Base-by-base conservation (phyloP, 1,140 invertebrate species). In the Drosophila pallidifrons region DNA sequence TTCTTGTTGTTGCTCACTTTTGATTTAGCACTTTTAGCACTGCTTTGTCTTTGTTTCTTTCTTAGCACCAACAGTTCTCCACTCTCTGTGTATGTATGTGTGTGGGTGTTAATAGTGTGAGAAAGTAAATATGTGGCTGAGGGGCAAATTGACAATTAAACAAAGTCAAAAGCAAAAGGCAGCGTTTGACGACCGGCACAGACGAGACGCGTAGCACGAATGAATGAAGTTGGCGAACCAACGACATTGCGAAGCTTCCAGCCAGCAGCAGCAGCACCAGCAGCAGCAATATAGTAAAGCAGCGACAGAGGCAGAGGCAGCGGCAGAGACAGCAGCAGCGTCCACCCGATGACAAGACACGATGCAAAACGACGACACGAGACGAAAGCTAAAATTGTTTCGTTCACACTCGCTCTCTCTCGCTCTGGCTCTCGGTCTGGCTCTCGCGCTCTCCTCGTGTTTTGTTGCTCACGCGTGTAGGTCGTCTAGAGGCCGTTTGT, bases 401-500 rank as follows among this genome's bases (percentile, higher is more conserved):
- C 45, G 6, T 38, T 57, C 8, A 49, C 45, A 30, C 57, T 13
- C 30, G 66, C 63, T 51, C 73, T 45, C 45, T 59, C 61, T 16
- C 66, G 67, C 61, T 38, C 35, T 55, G 25, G 8, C 13, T n/a
- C 35, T 64, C 68, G 30, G 61, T 71, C 63, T 8, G 32, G 30
- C 66, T 71, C 67, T 57, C 35, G 10, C 13, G 30, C 45, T 64
- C 68, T 41, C 45, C 47, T 35, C 16, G 67, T 63, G 64, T 52
- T 60, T 55, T 54, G 47, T 57, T 77, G 85, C 85, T 88, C 85
- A 81, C 73, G 75, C 78, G 90, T 85, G 90, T 91, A 91, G 90
- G 90, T 91, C 90, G 90, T 91, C 91, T 91, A 91, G 89, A 91
- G 90, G 90, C 90, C 90, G 90, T 91, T 91, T 68, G 73, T 41